Conservation (phyloP, 2,797 vertebrate genomes). For the Onychomys arenicola region DNA sequence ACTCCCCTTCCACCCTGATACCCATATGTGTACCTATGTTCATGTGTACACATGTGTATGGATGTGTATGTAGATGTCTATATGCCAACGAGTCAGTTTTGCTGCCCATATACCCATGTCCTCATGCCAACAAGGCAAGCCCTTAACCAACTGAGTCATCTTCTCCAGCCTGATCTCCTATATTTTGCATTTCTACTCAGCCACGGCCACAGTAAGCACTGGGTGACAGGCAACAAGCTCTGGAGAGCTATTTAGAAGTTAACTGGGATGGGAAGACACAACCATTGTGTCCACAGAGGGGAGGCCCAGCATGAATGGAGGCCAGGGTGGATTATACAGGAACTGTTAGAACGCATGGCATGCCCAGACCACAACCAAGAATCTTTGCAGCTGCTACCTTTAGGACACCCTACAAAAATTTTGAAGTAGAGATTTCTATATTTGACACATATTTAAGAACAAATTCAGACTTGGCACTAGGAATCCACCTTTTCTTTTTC, state of each 20-base stretch:
- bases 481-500: not conserved
- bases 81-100: not conserved
- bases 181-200: not conserved
- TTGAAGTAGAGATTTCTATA: not conserved
- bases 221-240: not conserved
- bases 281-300: not conserved
- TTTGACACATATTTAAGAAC: not conserved
- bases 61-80: too few relatives aligned
- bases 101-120: not conserved
- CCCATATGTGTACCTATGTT: not conserved
- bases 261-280: not conserved
- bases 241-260: not conserved
- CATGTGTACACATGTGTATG: not conserved
- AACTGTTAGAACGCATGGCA: not conserved
- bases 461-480: slow-evolving; percentile 40
- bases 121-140: not conserved
- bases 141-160: not conserved
- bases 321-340: not conserved
- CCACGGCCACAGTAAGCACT: not conserved
- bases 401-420: not conserved
- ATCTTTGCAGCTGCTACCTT: not conserved
- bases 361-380: not conserved
- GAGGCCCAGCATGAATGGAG: not conserved
- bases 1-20: too few relatives aligned
- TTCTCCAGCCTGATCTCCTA: not conserved